These are phyloP conservation scores for Luffia ferchaultella DNA, from an alignment of 2,888 invertebrate species.

Conservation along the genomic window DNA sequence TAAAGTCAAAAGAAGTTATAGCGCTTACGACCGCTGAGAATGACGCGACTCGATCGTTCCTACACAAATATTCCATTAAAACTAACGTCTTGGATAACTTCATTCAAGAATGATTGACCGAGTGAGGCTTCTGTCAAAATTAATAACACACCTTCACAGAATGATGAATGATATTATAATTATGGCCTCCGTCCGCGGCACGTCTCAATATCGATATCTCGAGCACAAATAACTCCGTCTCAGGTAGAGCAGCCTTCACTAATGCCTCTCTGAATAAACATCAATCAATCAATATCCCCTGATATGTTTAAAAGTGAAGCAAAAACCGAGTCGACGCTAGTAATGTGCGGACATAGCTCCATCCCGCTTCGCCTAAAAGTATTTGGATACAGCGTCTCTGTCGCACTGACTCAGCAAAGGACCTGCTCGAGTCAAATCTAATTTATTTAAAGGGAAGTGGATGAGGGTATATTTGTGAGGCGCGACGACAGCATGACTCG, in stretches of 20 bases:
- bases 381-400: neutral
- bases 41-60: neutral
- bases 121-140: constrained; percentile 5
- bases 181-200: constrained; percentile 21
- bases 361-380: neutral
- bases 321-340: constrained; percentile 24
- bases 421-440: neutral
- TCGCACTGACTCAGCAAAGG: neutral
- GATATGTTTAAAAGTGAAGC: constrained; percentile 32
- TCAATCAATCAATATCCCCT: constrained; percentile 48
- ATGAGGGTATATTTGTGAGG: neutral
- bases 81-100: neutral
- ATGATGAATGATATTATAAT: constrained; percentile 45
- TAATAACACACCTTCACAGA: constrained; percentile 7
- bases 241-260: constrained; percentile 31
- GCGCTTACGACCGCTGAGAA: too few species aligned
- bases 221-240: constrained; percentile 28
- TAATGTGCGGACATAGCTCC: neutral
- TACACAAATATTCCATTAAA: constrained; percentile 3
- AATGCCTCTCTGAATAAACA: constrained; percentile 50
- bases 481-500: neutral
- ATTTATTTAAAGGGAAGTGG: neutral
- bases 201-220: constrained; percentile 49
- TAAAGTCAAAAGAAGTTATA: too few species aligned
- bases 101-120: constrained; percentile 4